Base-by-base conservation (phyloP, 2,797 vertebrate genomes). In the Neosilurus mollespiculum region DNA sequence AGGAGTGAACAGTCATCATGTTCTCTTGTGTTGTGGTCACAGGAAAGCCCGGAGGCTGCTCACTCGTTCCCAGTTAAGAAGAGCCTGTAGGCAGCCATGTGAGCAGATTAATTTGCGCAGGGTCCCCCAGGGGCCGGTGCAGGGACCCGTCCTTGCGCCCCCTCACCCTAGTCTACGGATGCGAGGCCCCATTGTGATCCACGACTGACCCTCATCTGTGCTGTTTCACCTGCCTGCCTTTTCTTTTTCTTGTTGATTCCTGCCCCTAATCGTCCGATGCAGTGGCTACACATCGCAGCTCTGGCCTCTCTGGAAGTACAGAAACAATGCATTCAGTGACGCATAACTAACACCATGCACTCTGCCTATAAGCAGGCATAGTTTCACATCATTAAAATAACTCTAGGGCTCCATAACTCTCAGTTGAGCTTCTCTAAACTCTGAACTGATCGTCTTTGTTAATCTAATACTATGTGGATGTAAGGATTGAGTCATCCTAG, bases 31-130 rank as follows among this genome's bases (percentile, higher is more conserved):
- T 76, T 78, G 71, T 90, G 86, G 18, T 82, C 56, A 70, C 91
- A 97, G 96, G 96, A 96, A 94, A 94, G 94, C 95, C 91, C 93
- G 96, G 85, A 95, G 96, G 91, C 91, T 95, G 93, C 95, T 97
- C 91, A 95, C 95, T 56, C 94, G 95, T 85, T 96, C 93, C 73
- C 96, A 96, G 92, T 93, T 97, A 93, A 96, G 96, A 93, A 96
- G 93, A 92, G 96, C 96, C 87, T 97, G 96, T 91, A 94, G 96
- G 89, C 95, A 95, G 90, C 96, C 96, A 59, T 96, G 95, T 80
- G 95, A 96, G 92, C 94, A 94, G 90, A 95, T 95, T 91, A 91
- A 91, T 89, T 88, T 95, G 81, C 93, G 93, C 86, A 93, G 94
- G 90, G 91, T 86, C 86, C 91, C 93, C 83, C 93, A 94, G 88